phyloP scores from a whole-genome alignment of 1,140 invertebrate species.

The Magallana gigas region DNA sequence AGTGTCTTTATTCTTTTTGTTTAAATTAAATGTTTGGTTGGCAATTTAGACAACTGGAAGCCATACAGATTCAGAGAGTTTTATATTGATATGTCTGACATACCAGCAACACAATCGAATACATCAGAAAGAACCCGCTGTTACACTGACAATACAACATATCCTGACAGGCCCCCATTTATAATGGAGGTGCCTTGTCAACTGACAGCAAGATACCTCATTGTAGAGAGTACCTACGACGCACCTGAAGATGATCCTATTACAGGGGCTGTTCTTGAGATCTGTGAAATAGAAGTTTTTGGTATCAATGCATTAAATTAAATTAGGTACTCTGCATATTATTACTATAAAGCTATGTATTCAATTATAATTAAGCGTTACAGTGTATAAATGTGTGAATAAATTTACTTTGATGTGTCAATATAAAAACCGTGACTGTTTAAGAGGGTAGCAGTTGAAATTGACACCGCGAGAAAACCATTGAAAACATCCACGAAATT shows the following conservation, averaged over 20 bases:
- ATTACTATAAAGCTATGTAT: too few relatives aligned
- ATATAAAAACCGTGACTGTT: too few relatives aligned
- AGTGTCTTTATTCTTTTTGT: too few relatives aligned
- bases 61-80: neutral
- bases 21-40: too few relatives aligned
- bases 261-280: neutral
- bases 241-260: neutral
- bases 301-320: neutral
- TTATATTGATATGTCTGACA: neutral
- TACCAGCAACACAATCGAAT: neutral
- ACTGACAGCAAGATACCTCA: neutral
- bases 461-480: too few relatives aligned
- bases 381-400: too few relatives aligned
- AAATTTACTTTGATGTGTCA: too few relatives aligned
- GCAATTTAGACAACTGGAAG: neutral
- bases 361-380: too few relatives aligned
- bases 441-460: too few relatives aligned
- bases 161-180: neutral
- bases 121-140: neutral
- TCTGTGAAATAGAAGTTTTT: constrained; percentile 1
- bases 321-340: too few relatives aligned
- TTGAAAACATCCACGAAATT: too few relatives aligned
- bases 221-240: neutral
- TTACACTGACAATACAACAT: neutral
- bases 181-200: neutral